Percentiles rank a stretch among this genome's conserved stretches.
Evolutionary conservation across 2,797 vertebrate species (phyloP).

Genomic region (Meda fulgida): DNA sequence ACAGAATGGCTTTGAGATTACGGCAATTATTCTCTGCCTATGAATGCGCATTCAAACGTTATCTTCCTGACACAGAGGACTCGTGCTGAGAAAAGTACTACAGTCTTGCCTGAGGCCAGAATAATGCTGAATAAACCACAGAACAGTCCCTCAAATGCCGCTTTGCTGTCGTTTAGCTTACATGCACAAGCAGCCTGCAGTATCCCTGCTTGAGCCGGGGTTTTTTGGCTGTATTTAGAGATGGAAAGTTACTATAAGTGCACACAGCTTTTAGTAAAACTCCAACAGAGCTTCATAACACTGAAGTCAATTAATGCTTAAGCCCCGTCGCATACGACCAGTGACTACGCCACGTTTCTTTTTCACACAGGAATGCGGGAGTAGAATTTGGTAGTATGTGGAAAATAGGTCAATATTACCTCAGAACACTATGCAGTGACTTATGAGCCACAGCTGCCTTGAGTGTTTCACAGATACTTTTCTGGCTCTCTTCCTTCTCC

Average conservation of each 20-base stretch:
- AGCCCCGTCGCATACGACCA: not conserved
- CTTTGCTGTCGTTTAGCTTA: slow-evolving; percentile 2
- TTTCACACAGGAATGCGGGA: slow-evolving; percentile 1
- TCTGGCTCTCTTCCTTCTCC: slow-evolving; percentile 46
- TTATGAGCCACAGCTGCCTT: slow-evolving; percentile 59
- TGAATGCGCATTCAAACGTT: slow-evolving; percentile 21
- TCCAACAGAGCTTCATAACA: slow-evolving; percentile 16
- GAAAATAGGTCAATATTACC: not conserved
- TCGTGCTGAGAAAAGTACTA: not conserved
- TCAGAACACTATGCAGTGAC: slow-evolving; percentile 46
- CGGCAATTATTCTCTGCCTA: slow-evolving; percentile 13
- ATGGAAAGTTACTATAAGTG: slow-evolving; percentile 53
- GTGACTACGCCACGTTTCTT: slow-evolving; percentile 3
- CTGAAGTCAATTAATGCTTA: slow-evolving; percentile 31
- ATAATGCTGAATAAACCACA: slow-evolving; percentile 19
- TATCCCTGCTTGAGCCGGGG: not conserved
- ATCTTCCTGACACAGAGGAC: slow-evolving; percentile 40
- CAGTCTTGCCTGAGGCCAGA: not conserved
- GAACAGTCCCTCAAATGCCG: not conserved
- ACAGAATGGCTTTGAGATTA: slow-evolving; percentile 45
- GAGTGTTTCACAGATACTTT: slow-evolving; percentile 55
- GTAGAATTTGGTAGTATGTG: slow-evolving; percentile 21
- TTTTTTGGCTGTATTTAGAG: slow-evolving; percentile 11
- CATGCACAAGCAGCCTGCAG: slow-evolving; percentile 17
- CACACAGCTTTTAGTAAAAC: slow-evolving; percentile 18